These are phyloP conservation scores for Agrotis clavis DNA, from an alignment of 2,888 invertebrate genomes.

Conservation along the genomic window DNA sequence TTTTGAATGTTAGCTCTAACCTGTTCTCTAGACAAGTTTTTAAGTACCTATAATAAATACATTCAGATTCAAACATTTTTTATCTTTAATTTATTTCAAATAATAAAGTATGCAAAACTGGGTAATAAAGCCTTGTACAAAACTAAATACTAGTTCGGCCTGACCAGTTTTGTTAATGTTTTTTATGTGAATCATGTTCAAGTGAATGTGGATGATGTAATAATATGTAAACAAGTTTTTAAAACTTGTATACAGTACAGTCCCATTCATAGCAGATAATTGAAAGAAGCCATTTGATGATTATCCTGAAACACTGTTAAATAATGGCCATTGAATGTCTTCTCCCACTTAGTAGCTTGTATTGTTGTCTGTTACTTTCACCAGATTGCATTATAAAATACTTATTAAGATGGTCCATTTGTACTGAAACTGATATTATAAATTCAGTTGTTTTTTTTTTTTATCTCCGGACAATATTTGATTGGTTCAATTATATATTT, in stretches of 20 bases:
- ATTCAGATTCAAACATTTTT: constrained; percentile 22
- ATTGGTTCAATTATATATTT: background rate
- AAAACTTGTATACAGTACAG: constrained; percentile 5
- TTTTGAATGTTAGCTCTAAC: constrained; percentile 21
- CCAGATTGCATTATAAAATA: constrained; percentile 1
- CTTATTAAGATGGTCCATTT: background rate
- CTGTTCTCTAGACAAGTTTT: constrained; percentile 6
- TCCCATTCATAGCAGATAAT: constrained; percentile 34
- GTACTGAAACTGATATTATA: background rate
- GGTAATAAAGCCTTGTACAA: constrained; percentile 2
- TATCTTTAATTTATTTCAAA: constrained; percentile 7
- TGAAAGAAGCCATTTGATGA: constrained; percentile 40
- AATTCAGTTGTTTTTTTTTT: background rate
- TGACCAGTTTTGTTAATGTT: constrained; percentile 19
- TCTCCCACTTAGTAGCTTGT: constrained; percentile 32
- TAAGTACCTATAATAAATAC: background rate
- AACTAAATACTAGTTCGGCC: constrained; percentile 1
- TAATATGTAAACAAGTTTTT: constrained; percentile 43
- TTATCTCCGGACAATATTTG: too few species aligned
- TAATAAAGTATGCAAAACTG: constrained; percentile 7
- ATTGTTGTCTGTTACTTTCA: constrained; percentile 45
- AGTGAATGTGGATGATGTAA: constrained; percentile 45
- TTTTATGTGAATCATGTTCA: constrained; percentile 15
- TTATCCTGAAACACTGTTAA: constrained; percentile 24
- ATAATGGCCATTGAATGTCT: constrained; percentile 19